These are phyloP conservation scores for Neocrepidodera transversa DNA, from an alignment of 2,888 invertebrate genomes.

Conservation along the genomic window DNA sequence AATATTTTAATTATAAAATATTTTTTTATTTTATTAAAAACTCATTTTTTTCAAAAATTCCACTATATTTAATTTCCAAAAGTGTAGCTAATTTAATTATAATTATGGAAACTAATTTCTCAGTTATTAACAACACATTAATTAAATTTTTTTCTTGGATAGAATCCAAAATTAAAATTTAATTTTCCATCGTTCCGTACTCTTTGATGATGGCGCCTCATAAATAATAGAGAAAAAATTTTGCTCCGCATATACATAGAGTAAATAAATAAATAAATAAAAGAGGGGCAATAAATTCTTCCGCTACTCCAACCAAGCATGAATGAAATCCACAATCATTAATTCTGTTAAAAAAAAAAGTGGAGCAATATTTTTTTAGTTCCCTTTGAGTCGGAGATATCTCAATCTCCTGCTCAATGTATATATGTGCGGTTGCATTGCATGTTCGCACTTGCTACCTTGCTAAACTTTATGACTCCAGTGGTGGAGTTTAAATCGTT, in stretches of 20 bases:
- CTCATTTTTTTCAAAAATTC: too few relatives aligned
- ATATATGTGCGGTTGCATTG: slow-evolving; percentile 44
- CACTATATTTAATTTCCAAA: too few relatives aligned
- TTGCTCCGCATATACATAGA: slow-evolving; percentile 12
- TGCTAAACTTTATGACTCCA: slow-evolving; percentile 46
- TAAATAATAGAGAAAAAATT: slow-evolving; percentile 23
- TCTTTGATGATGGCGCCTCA: slow-evolving; percentile 19
- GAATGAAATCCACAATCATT: slow-evolving; percentile 57
- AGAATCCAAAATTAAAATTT: neutral
- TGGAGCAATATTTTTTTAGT: slow-evolving; percentile 53
- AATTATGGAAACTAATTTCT: too few relatives aligned
- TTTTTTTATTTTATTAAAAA: too few relatives aligned
- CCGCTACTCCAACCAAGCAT: slow-evolving; percentile 55
- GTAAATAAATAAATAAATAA: slow-evolving; percentile 21
- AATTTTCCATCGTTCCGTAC: neutral
- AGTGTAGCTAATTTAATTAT: too few relatives aligned
- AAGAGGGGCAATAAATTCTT: slow-evolving; percentile 49
- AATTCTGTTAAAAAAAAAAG: slow-evolving; percentile 53
- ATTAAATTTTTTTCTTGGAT: too few relatives aligned
- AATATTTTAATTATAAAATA: too few relatives aligned
- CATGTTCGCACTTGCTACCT: slow-evolving; percentile 51
- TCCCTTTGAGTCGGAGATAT: slow-evolving; percentile 52
- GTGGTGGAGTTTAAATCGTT: too few relatives aligned
- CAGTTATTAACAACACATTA: too few relatives aligned
- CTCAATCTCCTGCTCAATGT: slow-evolving; percentile 50